Base-by-base conservation (phyloP, 2,113 vertebrate species). In the Acanthochromis polyacanthus region DNA sequence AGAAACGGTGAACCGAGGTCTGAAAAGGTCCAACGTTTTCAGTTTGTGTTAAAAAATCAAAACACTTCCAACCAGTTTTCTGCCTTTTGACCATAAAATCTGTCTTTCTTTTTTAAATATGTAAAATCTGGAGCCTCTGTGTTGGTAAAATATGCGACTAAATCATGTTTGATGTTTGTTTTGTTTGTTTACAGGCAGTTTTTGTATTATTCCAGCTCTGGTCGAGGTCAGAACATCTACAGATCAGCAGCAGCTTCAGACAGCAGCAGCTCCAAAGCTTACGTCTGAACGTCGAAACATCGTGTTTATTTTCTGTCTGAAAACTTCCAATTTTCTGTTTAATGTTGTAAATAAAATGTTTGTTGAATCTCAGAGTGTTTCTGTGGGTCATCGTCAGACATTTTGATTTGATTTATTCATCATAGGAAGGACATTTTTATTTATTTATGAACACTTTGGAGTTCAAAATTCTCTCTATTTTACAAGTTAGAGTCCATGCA, bases 151-250 rank as follows among this genome's bases (percentile, higher is more conserved):
- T 30, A 4, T 30, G 30, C 1, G 30, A 30, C 4, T 6, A 30
- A 4, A 5, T 30, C 30, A 6, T 30, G 30, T 30, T 30, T 30
- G 30, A 0, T 36, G 25, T 25, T 30, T 25, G 0, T 36, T 43
- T 66, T n/a, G 15, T 5, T 12, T 83, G 30, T 50, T 52, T 77
- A 22, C 88, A 94, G 93, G 12, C 79, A 80, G 22, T 89, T 84
- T 23, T 88, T 75, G 0, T 91, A 92, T 40, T 89, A 80, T 72
- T 71, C 88, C 11, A 70, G n/a, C 0, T 52, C 61, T 3, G 53
- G 71, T 5, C 53, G 45, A 30, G 88, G 64, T 0, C 88, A 73
- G 36, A 89, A 80, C 80, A 93, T 95, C 84, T 93, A 94, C 88
- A 76, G 65, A 76, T 74, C 89, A 0, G 84, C 89, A 2, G 43